Base-by-base conservation (phyloP, 2,888 invertebrate genomes). In the Drosophila diplacantha region DNA sequence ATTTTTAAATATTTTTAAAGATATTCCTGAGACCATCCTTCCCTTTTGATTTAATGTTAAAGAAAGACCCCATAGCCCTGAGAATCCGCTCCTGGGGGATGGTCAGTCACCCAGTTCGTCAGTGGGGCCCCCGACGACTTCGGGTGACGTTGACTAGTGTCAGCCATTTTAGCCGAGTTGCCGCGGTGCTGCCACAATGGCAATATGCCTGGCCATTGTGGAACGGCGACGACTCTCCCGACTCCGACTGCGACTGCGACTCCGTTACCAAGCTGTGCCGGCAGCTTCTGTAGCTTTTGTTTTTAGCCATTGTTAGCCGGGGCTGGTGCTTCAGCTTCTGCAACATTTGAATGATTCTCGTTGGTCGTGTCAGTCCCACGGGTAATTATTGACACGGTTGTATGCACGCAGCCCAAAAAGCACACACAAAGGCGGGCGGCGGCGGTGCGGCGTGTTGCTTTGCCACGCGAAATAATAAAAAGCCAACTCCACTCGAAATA, bases 351-450 rank as follows among this genome's bases (percentile, higher is more conserved):
- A 83, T 83, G 85, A 85, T 85, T 83, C 83, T 85, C 84, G 82
- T 78, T 84, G 85, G 83, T 79, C 81, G 85, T 85, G 83, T 82
- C 78, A 84, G 85, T 85, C 85, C 86, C 85, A 85, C 86, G 85
- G 85, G 86, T 85, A 85, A 85, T 84, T 82, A 82, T 82, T 83
- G 84, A 82, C 84, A 85, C 84, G 81, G 84, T 84, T 85, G 81
- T 82, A 82, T 85, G 86, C 86, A 85, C 86, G 84, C 85, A 83
- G 82, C 80, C 82, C 77, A 78, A 81, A 84, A 85, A 69, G 84
- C 71, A 66, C 50, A 68, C 64, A 52, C 76, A 73, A 74, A 66
- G 64, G 61, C 71, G 60, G 67, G 63, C 73, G 65, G 64, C 76
- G 71, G 71, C 41, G 39, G 39, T 22, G 39, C 41, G 41, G 41